A percentile compares a stretch with the other conserved stretches of the same genome.
These are phyloP conservation scores for Patagioenas fasciata DNA, from an alignment of 2,113 vertebrate species.

Conservation along the genomic window DNA sequence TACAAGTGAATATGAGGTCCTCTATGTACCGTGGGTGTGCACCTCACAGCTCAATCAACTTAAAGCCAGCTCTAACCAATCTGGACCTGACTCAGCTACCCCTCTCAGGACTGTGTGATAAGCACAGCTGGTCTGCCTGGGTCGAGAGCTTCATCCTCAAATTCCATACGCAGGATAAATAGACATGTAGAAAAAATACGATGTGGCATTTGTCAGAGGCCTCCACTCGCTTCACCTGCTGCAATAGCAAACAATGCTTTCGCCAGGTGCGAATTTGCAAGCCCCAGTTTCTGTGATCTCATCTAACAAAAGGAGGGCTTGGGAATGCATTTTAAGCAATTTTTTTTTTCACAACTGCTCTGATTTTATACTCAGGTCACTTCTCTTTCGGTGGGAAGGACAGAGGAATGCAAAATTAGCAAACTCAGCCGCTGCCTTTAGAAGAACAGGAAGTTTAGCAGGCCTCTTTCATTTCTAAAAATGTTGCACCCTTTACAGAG, in stretches of 20 bases:
- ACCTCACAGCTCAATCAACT: neutral
- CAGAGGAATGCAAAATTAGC: neutral
- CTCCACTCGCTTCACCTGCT: neutral
- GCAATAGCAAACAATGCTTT: neutral
- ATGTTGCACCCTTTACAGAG: accelerated
- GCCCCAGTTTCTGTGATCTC: neutral
- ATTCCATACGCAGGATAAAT: neutral
- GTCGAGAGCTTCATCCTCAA: neutral
- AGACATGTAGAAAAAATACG: neutral
- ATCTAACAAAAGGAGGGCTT: neutral
- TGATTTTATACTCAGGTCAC: neutral
- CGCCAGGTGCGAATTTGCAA: constrained; percentile 21
- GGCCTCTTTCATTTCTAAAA: neutral
- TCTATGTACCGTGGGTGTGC: accelerated
- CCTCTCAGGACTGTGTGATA: neutral
- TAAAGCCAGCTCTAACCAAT: neutral
- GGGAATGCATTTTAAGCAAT: neutral
- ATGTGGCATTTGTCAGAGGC: neutral
- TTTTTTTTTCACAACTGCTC: neutral
- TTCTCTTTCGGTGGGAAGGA: neutral
- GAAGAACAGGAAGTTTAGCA: neutral
- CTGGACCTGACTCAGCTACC: constrained; percentile 16
- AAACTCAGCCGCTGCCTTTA: neutral
- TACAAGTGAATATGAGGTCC: neutral
- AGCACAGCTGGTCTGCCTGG: neutral